Conservation (phyloP, 2,888 invertebrate genomes). For the Erpobdella octoculata region DNA sequence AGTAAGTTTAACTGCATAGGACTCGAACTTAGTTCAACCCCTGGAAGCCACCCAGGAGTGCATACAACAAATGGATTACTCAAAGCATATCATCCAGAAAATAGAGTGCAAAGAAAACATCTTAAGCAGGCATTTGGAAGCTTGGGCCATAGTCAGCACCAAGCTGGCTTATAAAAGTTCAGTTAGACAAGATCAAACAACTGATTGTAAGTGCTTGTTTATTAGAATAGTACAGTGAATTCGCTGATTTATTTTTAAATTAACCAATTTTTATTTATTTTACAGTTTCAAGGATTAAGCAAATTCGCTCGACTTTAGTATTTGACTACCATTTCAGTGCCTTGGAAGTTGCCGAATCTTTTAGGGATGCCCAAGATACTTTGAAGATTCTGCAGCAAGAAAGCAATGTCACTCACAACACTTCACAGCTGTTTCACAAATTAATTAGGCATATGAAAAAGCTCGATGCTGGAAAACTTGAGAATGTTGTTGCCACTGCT, state of each 20-base stretch:
- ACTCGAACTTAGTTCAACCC: slow-evolving; percentile 50
- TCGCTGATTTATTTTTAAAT: neutral
- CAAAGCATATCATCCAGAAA: slow-evolving; percentile 65
- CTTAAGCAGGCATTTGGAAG: slow-evolving; percentile 56
- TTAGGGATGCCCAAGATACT: slow-evolving; percentile 38
- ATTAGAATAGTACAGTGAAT: no score
- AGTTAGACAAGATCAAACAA: neutral
- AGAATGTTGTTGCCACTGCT: slow-evolving; percentile 37
- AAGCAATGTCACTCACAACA: slow-evolving; percentile 49
- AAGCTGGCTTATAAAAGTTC: slow-evolving; percentile 42
- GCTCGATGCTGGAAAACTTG: slow-evolving; percentile 47
- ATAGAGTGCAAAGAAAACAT: slow-evolving; percentile 67
- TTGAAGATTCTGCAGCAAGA: slow-evolving; percentile 44
- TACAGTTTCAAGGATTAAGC: neutral
- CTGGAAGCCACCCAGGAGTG: slow-evolving; percentile 58
- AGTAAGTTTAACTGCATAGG: no score
- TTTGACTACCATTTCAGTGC: slow-evolving; percentile 61
- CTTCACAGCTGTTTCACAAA: slow-evolving; percentile 53
- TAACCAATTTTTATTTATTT: neutral
- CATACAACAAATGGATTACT: slow-evolving; percentile 61
- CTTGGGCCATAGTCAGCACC: slow-evolving; percentile 51
- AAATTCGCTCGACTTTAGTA: slow-evolving; percentile 53
- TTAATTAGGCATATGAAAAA: slow-evolving; percentile 51
- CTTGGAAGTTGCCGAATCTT: slow-evolving; percentile 34
- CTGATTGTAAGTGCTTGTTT: slow-evolving; percentile 13